These are phyloP conservation scores for Leptinotarsa undecemlineata DNA, from an alignment of 1,140 invertebrate species.

Conservation along the genomic window DNA sequence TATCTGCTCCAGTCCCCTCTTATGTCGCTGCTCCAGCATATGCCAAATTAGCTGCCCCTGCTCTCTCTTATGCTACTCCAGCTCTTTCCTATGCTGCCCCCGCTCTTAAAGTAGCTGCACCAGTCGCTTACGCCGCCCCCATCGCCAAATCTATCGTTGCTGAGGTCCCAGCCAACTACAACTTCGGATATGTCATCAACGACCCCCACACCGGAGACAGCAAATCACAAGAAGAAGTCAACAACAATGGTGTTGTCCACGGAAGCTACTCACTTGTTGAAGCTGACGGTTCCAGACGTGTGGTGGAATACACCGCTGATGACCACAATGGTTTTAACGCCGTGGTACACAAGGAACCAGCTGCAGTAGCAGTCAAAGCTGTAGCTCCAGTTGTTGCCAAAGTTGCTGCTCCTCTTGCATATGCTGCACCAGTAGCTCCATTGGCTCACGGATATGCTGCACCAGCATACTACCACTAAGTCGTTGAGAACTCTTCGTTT, in stretches of 20 bases:
- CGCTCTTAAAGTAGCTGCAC: slow-evolving; percentile 6
- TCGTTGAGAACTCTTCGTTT: no score
- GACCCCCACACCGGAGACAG: slow-evolving; percentile 25
- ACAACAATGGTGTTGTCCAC: slow-evolving; percentile 8
- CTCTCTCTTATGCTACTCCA: slow-evolving; percentile 2
- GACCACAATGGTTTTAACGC: slow-evolving; percentile 55
- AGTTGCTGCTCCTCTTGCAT: slow-evolving; percentile 30
- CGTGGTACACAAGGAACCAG: slow-evolving; percentile 47
- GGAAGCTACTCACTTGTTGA: slow-evolving; percentile 58
- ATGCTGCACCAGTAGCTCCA: slow-evolving; percentile 25
- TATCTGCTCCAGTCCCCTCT: slow-evolving; percentile 27
- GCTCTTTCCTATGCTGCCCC: slow-evolving; percentile 13
- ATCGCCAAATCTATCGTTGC: slow-evolving; percentile 33
- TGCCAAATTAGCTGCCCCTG: background rate
- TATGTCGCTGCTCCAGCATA: slow-evolving; percentile 15
- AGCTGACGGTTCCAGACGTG: slow-evolving; percentile 58
- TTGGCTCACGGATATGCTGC: slow-evolving; percentile 13
- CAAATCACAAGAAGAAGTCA: slow-evolving; percentile 41
- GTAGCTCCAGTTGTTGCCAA: slow-evolving; percentile 31
- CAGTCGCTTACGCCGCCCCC: slow-evolving; percentile 15
- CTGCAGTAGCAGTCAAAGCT: slow-evolving; percentile 36
- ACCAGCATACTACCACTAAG: background rate
- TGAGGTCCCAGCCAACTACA: slow-evolving; percentile 56
- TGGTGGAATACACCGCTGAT: slow-evolving; percentile 59
- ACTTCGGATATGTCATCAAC: slow-evolving; percentile 12